Base-by-base conservation (phyloP, 2,888 invertebrate species). In the Bhutanitis thaidina region DNA sequence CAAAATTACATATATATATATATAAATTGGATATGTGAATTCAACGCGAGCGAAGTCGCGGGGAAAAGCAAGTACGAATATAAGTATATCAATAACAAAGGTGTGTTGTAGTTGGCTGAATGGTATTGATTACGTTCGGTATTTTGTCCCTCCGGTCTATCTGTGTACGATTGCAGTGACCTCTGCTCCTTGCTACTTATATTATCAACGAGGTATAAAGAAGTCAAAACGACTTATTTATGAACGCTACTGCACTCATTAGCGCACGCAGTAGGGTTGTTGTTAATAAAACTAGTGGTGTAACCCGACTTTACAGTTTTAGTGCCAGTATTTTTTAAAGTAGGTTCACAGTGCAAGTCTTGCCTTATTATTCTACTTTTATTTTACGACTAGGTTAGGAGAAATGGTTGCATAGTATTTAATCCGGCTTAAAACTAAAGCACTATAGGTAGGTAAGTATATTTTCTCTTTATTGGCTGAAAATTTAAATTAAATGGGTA, bases 121-220 rank as follows among this genome's bases (percentile, higher is more conserved):
- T 43, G 15, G 58, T 67, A 61, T 66, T 71, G 72, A 66, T 67
- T 60, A 62, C 65, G 65, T 69, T 74, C 67, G 62, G 69, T 82
- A 83, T 83, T 1, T 78, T 84, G 83, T 80, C 73, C 74, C 69
- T 70, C 70, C 69, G 74, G 72, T 64, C 57, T 88, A 88, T 88
- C 87, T 69, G 71, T 59, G 65, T 73, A 73, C 72, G 86, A 89
- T 87, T 89, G 88, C 88, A 88, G 54, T 70, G 81, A 82, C 86
- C 88, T 75, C 60, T 78, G 82, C 66, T 73, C 83, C 68, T 58
- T 66, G 73, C 65, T 69, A 60, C 71, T 74, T 65, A 61, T 71
- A 72, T 83, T 85, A 84, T 82, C 81, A 76, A 65, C 59, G 74
- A 81, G 81, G 81, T 83, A 81, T 81, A 75, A 78, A 80, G 80